Evolutionary conservation across 1,140 invertebrate genomes (phyloP), one percentile per base, ranked within the genome.

Genomic region (Apis laboriosa): DNA sequence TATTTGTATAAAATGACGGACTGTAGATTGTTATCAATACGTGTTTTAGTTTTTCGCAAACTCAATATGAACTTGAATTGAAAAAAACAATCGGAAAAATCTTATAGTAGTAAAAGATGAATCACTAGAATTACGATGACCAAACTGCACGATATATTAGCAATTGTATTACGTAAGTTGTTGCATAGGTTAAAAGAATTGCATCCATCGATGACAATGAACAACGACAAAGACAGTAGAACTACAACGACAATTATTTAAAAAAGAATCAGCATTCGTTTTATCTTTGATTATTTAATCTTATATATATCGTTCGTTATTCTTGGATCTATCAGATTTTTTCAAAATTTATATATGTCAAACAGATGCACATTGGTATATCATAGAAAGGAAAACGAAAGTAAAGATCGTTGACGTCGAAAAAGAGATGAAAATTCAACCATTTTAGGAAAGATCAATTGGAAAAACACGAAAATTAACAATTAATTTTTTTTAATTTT

Each of bases 131-230:
- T 85, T 67, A 58, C 56, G 24, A 86, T 83, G 55, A 77, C 28
- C 24, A 43, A 53, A 51, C 51, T 8, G 17, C 49, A 15, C 49
- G 15, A 21, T 11, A 1, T 9, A 19, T 21, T 5, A n/a, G 49
- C 85, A 83, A 82, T 86, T 86, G 28, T 56, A 71, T 83, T 86
- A 86, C 60, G 70, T 83, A 86, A 86, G 49, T 11, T 2, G 56
- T 56, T 53, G 19, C 34, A 28, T 24, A 64, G 34, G 55, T 58
- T 71, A 63, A 72, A 67, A 73, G n/a, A 28, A 76, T 64, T 34
- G n/a, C 55, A 71, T 12, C 58, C 2, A 61, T 17, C 28, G 21
- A 1, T 76, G 71, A 67, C 61, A 66, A 60, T 61, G 60, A 63
- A 56, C 70, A 60, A 60, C 58, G 21, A 34, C 55, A 79, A 68